Evolutionary conservation across 2,888 invertebrate genomes (phyloP), one percentile per base, ranked within the genome.

Genomic region (Hirtodrosophila confusa): DNA sequence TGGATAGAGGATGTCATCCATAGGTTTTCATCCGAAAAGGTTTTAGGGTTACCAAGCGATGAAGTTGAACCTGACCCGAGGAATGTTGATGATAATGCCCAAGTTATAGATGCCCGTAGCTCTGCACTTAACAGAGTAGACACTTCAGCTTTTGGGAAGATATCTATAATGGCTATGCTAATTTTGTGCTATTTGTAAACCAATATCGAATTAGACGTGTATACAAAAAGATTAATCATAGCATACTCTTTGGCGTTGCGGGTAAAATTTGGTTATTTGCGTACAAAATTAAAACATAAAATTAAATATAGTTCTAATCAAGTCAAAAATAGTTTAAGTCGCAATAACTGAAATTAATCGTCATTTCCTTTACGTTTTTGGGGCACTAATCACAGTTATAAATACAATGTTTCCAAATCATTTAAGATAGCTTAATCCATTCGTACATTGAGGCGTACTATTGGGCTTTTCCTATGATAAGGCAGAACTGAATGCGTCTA

Each of bases 1-100:
- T 89, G 89, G 87, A 86, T 90, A 33, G 24, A 8, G 3, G 33
- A n/a, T 0, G 5, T 4, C 3, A n/a, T 65, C 7, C 4, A 5
- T 3, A 9, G 9, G 8, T 1, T 31, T 6, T 1, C 31, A 31
- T 9, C 5, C 0, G 2, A 3, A 27, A 6, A 27, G 1, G 27
- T 6, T 3, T 17, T 17, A 17, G 17, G 2, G 17, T 2, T 17
- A 17, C 17, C 27, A 6, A 27, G 3, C 6, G 6, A 27, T 27
- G 27, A 27, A 27, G 6, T 27, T 27, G 5, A 27, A 27, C 17
- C 17, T 17, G 1, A 17, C 17, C 17, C 17, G 17, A 17, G 17
- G 2, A 17, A 17, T 17, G 17, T 2, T 17, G 17, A 17, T 17
- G 17, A 17, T 17, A 17, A 17, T 17, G 17, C 17, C 2, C 17